Conservation (phyloP, 2,113 vertebrate species). For the Triplophysa dalaica region DNA sequence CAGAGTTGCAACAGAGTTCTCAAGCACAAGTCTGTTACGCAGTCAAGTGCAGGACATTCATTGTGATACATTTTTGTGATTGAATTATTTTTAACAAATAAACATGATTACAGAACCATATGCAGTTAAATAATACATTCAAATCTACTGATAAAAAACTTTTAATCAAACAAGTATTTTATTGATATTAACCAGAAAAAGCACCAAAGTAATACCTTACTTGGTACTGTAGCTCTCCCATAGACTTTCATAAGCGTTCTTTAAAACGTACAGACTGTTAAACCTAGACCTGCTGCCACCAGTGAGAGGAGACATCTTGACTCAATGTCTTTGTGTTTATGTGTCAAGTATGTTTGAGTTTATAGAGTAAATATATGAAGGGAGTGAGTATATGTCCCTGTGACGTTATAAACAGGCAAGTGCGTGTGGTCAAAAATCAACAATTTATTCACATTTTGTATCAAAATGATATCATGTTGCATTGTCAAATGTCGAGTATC, state of each 20-base stretch:
- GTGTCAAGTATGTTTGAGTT: constrained; percentile 6
- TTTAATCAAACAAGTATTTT: too few species aligned
- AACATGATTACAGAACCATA: too few species aligned
- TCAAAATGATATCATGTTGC: not conserved
- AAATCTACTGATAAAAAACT: too few species aligned
- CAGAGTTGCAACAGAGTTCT: not conserved
- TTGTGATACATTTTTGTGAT: not conserved
- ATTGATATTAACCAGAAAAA: not conserved
- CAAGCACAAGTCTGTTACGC: not conserved
- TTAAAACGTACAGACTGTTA: too few species aligned
- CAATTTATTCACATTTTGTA: not conserved
- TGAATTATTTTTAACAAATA: not conserved
- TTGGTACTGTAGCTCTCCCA: too few species aligned
- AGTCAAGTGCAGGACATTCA: not conserved
- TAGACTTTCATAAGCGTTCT: too few species aligned
- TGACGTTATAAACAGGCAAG: constrained; percentile 2
- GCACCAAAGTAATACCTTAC: not conserved
- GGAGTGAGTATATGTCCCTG: not conserved
- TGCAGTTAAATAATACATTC: too few species aligned
- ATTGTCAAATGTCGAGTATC: not conserved
- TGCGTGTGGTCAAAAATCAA: not conserved
- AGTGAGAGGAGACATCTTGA: not conserved
- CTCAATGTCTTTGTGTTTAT: not conserved
- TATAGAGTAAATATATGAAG: constrained; percentile 9
- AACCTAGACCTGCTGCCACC: not conserved